Conservation (phyloP, 2,888 invertebrate species). For the Cremastinae sp. region DNA sequence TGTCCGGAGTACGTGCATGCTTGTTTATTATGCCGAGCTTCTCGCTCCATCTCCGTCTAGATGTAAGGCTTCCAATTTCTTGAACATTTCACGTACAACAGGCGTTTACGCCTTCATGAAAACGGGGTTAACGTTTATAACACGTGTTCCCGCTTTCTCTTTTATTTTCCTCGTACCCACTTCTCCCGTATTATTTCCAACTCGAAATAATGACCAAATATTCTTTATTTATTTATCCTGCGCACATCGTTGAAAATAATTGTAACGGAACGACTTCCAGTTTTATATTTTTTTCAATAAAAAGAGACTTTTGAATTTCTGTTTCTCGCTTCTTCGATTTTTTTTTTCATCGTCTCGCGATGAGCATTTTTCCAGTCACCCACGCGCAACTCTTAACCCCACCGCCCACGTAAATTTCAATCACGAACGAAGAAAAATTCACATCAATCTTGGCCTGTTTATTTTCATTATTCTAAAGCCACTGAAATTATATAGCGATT, state of each 20-base stretch:
- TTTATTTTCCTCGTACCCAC: conserved; percentile 5
- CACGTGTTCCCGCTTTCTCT: conserved; percentile 25
- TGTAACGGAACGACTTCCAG: too few species aligned
- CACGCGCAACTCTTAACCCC: too few species aligned
- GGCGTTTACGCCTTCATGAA: conserved; percentile 43
- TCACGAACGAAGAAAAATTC: too few species aligned
- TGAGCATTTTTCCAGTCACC: too few species aligned
- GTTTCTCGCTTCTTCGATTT: too few species aligned
- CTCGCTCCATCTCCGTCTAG: conserved; percentile 13
- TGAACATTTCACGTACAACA: conserved; percentile 27
- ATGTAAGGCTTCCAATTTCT: conserved; percentile 25
- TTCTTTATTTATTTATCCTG: conserved; percentile 26
- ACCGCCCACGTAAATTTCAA: too few species aligned
- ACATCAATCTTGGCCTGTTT: too few species aligned
- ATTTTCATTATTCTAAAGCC: too few species aligned
- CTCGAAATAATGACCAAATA: conserved; percentile 13
- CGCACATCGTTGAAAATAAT: too few species aligned
- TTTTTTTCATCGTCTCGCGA: too few species aligned
- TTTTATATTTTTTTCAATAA: too few species aligned
- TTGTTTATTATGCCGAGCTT: conserved; percentile 44
- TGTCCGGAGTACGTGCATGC: conserved; percentile 40
- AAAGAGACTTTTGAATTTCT: too few species aligned
- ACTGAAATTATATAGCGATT: background rate
- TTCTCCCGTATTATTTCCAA: conserved; percentile 5
- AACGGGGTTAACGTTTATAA: conserved; percentile 62